Evolutionary conservation across 2,113 vertebrate genomes (phyloP).

Genomic region (Cettia cetti): DNA sequence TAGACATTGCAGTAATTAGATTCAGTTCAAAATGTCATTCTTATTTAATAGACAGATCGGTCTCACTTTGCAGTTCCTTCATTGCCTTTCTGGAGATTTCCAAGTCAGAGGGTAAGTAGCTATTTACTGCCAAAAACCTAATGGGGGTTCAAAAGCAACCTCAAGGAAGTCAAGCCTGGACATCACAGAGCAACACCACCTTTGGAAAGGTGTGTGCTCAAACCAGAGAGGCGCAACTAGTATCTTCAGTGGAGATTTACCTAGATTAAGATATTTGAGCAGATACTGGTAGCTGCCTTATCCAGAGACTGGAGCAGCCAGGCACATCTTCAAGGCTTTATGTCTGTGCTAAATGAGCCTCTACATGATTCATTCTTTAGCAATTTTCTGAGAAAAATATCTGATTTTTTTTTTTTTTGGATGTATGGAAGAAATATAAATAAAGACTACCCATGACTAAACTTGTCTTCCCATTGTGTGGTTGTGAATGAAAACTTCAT

Average conservation of each 20-base stretch:
- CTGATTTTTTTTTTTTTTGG: neutral
- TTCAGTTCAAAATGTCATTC: neutral
- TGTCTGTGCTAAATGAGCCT: neutral
- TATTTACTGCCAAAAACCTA: neutral
- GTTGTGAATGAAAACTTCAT: neutral
- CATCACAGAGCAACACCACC: neutral
- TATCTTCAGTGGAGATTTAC: neutral
- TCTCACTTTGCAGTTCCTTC: neutral
- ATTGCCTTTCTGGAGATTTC: neutral
- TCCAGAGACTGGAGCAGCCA: neutral
- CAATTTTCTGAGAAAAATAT: neutral
- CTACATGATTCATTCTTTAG: neutral
- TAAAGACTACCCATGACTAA: neutral
- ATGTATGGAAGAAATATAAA: neutral
- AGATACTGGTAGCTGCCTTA: neutral
- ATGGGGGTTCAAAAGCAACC: neutral
- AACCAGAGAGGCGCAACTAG: neutral
- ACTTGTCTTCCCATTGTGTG: neutral
- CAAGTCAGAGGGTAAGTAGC: neutral
- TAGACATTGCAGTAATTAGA: neutral
- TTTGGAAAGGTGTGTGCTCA: neutral
- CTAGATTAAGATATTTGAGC: neutral
- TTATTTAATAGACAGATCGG: neutral
- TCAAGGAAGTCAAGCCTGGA: neutral
- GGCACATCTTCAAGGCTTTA: neutral